Percentiles rank a stretch among this genome's conserved stretches.
Conservation (phyloP, 1,140 invertebrate genomes). For the Contarinia nasturtii region DNA sequence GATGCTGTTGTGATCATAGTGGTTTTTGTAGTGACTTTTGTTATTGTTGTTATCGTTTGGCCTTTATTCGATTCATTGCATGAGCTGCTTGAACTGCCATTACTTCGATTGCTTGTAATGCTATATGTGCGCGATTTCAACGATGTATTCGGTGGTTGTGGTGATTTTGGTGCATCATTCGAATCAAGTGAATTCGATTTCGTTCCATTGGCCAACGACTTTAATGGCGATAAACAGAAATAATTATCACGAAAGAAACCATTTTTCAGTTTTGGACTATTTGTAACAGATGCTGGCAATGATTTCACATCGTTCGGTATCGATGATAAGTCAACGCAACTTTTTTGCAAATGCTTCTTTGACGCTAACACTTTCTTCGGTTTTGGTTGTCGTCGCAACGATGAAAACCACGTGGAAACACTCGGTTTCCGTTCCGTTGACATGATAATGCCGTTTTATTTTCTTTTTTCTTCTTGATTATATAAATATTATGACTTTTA, state of each 20-base stretch:
- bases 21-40: slow-evolving; percentile 7
- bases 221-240: neutral
- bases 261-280: slow-evolving; percentile 1
- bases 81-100: too few species aligned
- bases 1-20: slow-evolving; percentile 11
- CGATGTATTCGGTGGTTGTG: too few species aligned
- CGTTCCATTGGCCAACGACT: neutral
- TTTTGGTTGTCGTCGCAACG: slow-evolving; percentile 40
- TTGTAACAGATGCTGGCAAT: neutral
- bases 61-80: too few species aligned
- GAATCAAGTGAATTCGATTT: neutral
- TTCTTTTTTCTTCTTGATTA: too few species aligned
- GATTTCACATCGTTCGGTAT: neutral
- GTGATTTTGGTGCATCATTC: too few species aligned
- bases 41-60: slow-evolving; percentile 10
- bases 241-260: neutral
- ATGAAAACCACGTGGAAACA: slow-evolving; percentile 56
- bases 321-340: slow-evolving; percentile 18
- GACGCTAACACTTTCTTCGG: slow-evolving; percentile 18
- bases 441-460: neutral
- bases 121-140: too few species aligned
- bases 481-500: too few species aligned
- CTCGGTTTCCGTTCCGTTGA: slow-evolving; percentile 29
- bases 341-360: slow-evolving; percentile 17
- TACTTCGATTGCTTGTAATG: too few species aligned